Evolutionary conservation across 2,113 vertebrate genomes (phyloP).

Genomic region (Acrocephalus kingi): DNA sequence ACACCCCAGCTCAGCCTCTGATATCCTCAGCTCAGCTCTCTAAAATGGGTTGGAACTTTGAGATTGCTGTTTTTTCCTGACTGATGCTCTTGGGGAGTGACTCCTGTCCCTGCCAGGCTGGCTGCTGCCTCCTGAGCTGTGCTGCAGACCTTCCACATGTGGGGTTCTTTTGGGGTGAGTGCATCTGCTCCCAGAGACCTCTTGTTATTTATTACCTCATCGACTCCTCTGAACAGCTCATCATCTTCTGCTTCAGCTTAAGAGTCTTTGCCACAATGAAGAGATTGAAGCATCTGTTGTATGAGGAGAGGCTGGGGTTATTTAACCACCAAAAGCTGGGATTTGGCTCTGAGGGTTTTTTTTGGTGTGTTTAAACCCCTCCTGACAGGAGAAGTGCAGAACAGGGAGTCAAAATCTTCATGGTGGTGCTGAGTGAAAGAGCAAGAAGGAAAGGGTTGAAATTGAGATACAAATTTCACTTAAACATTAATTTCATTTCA

Average conservation of each 20-base stretch:
- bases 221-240: neutral
- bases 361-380: neutral
- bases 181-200: neutral
- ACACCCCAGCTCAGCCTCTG: neutral
- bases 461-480: neutral
- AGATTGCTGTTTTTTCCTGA: neutral
- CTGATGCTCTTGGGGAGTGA: neutral
- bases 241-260: neutral
- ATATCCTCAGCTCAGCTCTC: neutral
- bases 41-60: neutral
- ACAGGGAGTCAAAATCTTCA: neutral
- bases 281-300: neutral
- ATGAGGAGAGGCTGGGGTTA: neutral
- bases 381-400: neutral
- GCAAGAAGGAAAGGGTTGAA: neutral
- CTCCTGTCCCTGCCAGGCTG: neutral
- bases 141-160: accelerated
- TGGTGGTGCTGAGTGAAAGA: neutral
- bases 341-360: neutral
- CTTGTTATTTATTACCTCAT: neutral
- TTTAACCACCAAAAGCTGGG: neutral
- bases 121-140: neutral
- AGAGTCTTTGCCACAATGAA: neutral
- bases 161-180: neutral
- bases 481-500: neutral